Evolutionary conservation across 2,888 invertebrate species (phyloP).

Genomic region (Cantharis nigra): DNA sequence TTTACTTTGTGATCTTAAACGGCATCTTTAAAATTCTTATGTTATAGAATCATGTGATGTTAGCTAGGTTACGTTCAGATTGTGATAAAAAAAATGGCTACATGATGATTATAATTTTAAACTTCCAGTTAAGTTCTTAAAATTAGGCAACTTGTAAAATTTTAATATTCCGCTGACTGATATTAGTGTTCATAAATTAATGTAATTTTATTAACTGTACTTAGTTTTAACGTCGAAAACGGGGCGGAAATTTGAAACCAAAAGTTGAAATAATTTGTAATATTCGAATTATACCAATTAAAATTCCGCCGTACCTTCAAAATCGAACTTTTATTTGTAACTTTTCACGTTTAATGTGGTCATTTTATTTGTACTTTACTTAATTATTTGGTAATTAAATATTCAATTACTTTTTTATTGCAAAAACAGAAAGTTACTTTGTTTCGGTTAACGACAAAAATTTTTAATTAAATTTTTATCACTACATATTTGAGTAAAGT

Average conservation of each 20-base stretch:
- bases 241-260: not conserved
- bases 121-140: not conserved
- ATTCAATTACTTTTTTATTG: not conserved
- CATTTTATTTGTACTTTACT: constrained; percentile 28
- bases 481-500: constrained; percentile 1
- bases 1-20: not conserved
- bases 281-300: not conserved
- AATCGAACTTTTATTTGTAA: not conserved
- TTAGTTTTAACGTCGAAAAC: not conserved
- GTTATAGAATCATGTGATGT: not conserved
- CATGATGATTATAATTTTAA: constrained; percentile 6
- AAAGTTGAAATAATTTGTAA: not conserved
- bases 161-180: not conserved
- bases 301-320: not conserved
- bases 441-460: not conserved
- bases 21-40: not conserved
- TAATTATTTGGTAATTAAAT: not conserved
- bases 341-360: constrained; percentile 19
- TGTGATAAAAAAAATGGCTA: constrained; percentile 28
- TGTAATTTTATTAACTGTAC: constrained; percentile 1
- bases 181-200: constrained; percentile 2
- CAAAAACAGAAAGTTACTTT: not conserved
- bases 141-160: not conserved
- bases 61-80: constrained; percentile 12
- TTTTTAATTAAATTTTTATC: constrained; percentile 1